Conservation (phyloP, 1,140 invertebrate genomes). For the Zaprionus nigranus region DNA sequence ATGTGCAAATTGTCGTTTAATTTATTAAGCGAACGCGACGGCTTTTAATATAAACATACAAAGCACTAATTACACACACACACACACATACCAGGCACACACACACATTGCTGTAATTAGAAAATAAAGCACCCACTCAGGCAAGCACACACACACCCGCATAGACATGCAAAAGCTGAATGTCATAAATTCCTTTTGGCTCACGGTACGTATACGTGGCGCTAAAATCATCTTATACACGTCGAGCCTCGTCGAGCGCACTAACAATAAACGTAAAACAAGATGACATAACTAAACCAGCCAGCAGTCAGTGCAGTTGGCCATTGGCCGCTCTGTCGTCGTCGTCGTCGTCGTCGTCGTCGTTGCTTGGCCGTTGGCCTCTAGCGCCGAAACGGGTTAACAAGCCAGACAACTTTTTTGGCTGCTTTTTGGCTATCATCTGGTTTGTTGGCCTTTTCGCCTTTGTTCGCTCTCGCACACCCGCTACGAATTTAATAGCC, state of each 20-base stretch:
- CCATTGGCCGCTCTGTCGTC: neutral
- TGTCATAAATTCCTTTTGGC: conserved; percentile 59
- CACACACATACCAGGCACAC: conserved; percentile 8
- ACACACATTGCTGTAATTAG: conserved; percentile 59
- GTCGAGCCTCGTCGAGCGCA: conserved; percentile 10
- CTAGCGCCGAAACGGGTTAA: conserved; percentile 54
- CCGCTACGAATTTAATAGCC: conserved; percentile 66
- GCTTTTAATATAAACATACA: conserved; percentile 77
- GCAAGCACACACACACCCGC: conserved; percentile 23
- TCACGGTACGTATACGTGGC: conserved; percentile 63
- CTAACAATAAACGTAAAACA: conserved; percentile 43
- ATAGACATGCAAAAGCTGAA: conserved; percentile 23
- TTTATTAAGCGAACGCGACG: conserved; percentile 73
- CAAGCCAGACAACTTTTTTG: conserved; percentile 57
- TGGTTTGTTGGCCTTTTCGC: conserved; percentile 60
- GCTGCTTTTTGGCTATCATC: conserved; percentile 54
- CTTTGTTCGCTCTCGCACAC: conserved; percentile 43
- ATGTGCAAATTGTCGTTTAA: conserved; percentile 82
- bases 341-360: neutral
- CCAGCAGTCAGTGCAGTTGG: conserved; percentile 24
- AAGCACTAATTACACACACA: conserved; percentile 73
- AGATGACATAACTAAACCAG: conserved; percentile 32
- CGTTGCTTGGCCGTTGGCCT: conserved; percentile 42
- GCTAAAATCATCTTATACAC: conserved; percentile 42
- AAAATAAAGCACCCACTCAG: conserved; percentile 62